Percentiles rank a stretch among this genome's conserved stretches.
Conservation (phyloP, 2,888 invertebrate species). For the Biston betularia region DNA sequence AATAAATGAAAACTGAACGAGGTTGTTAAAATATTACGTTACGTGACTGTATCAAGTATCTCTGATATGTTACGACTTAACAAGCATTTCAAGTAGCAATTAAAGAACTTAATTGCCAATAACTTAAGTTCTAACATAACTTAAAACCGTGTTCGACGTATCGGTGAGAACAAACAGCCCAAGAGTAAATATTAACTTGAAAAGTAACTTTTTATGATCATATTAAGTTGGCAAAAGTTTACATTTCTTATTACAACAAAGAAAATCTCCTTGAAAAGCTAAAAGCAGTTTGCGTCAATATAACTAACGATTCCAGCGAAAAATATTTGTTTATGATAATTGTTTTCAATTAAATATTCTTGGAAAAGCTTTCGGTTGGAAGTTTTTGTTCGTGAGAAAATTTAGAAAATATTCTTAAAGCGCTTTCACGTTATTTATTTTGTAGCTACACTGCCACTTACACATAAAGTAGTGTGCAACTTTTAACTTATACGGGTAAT, state of each 20-base stretch:
- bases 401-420: background rate
- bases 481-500: no score
- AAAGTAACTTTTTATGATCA: conserved; percentile 20
- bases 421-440: no score
- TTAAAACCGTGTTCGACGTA: conserved; percentile 12
- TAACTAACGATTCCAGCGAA: conserved; percentile 6
- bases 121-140: conserved; percentile 22
- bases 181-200: background rate
- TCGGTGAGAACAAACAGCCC: conserved; percentile 7
- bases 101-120: conserved; percentile 30
- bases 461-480: no score
- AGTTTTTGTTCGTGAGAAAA: conserved; percentile 6
- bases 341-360: conserved; percentile 4
- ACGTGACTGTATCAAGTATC: conserved; percentile 26
- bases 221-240: conserved; percentile 12
- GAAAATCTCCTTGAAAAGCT: conserved; percentile 5
- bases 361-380: background rate
- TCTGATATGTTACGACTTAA: conserved; percentile 26
- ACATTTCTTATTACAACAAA: conserved; percentile 23
- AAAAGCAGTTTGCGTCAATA: conserved; percentile 10
- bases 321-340: conserved; percentile 16
- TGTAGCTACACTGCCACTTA: no score
- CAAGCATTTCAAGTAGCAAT: conserved; percentile 29
- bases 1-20: conserved; percentile 2
- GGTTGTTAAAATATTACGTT: conserved; percentile 29